Percentiles rank a stretch among this genome's conserved stretches.
Conservation (phyloP, 92 coral and sea anemone species). For the Paramuricea clavata region DNA sequence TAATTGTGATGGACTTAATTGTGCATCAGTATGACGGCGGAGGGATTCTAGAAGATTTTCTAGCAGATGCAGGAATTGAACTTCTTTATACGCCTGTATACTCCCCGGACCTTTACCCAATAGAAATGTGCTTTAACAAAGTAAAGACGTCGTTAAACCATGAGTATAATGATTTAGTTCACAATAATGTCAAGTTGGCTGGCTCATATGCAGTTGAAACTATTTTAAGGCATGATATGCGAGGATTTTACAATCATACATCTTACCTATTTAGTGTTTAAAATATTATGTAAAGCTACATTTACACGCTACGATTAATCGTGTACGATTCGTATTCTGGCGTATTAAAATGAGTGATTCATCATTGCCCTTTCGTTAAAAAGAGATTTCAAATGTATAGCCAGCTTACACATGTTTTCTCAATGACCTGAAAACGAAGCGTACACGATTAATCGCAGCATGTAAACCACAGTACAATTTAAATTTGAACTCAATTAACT, state of each 20-base stretch:
- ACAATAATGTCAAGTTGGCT: constrained; percentile 11
- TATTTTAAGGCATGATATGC: not conserved
- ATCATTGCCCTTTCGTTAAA: too few relatives aligned
- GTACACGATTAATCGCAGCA: too few relatives aligned
- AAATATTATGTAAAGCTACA: too few relatives aligned
- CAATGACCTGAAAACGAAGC: too few relatives aligned
- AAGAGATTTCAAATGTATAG: too few relatives aligned
- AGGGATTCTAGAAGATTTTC: not conserved
- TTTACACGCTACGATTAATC: too few relatives aligned
- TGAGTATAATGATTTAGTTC: constrained; percentile 42
- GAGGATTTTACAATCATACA: not conserved
- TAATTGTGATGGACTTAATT: too few relatives aligned
- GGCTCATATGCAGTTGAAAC: not conserved
- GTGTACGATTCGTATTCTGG: too few relatives aligned
- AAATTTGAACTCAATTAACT: not conserved
- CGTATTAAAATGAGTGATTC: too few relatives aligned
- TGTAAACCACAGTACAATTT: not conserved
- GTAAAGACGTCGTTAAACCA: constrained; percentile 51
- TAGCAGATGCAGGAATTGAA: constrained; percentile 17
- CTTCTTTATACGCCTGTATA: constrained; percentile 3
- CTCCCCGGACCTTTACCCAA: constrained; percentile 68
- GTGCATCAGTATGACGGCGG: not conserved
- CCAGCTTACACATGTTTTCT: too few relatives aligned
- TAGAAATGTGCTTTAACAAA: constrained; percentile 61
- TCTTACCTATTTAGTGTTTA: not conserved